A percentile compares a stretch with the other conserved stretches of the same genome.
Conservation (phyloP, 2,113 vertebrate genomes). For the Seriola rivoliana region DNA sequence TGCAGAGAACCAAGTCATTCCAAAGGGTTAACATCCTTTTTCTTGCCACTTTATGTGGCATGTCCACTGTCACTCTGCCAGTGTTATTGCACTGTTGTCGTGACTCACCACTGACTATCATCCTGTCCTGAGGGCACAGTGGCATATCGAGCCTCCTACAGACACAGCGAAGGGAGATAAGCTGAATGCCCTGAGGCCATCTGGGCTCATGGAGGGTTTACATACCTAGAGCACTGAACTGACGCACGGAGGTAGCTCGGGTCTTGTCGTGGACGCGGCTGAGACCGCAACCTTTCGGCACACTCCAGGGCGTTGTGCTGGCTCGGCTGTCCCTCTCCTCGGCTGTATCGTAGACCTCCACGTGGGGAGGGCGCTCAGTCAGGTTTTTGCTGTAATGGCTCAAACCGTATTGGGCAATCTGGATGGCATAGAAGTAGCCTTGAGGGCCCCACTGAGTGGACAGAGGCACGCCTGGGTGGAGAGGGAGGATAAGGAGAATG, state of each 20-base stretch:
- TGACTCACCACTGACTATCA: slow-evolving; percentile 53
- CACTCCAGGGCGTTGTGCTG: slow-evolving; percentile 81
- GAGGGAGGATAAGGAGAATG: not conserved
- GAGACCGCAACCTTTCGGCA: slow-evolving; percentile 91
- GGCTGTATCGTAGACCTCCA: slow-evolving; percentile 92
- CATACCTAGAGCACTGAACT: slow-evolving; percentile 92
- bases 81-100: not conserved
- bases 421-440: slow-evolving; percentile 99
- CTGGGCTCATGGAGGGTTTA: slow-evolving; percentile 21
- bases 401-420: slow-evolving; percentile 98
- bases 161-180: slow-evolving; percentile 63
- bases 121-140: slow-evolving; percentile 43
- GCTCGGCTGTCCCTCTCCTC: slow-evolving; percentile 84
- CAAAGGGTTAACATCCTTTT: too few species aligned
- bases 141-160: slow-evolving; percentile 48
- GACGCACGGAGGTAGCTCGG: slow-evolving; percentile 87
- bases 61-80: too few species aligned
- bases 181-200: slow-evolving; percentile 46
- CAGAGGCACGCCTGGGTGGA: slow-evolving; percentile 91
- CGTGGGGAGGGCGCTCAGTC: slow-evolving; percentile 91
- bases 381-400: slow-evolving; percentile 99
- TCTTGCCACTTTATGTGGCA: too few species aligned
- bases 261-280: slow-evolving; percentile 86
- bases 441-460: slow-evolving; percentile 99
- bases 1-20: too few species aligned